phyloP scores from a whole-genome alignment of 1,140 invertebrate genomes.

The Cydia amplana region DNA sequence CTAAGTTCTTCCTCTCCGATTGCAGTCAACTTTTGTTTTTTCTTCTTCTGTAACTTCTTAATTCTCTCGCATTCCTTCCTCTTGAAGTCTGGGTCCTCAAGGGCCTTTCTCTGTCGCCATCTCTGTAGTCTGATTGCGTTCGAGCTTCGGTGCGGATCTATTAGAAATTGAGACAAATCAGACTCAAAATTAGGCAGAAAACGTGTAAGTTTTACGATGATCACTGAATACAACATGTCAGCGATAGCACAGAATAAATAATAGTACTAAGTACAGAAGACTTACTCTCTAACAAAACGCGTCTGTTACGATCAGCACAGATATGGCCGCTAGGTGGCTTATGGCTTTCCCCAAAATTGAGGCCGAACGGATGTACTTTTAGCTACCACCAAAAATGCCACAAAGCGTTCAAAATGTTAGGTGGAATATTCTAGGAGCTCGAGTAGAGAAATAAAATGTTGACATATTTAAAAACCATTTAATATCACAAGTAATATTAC shows the following conservation, averaged over 20 bases:
- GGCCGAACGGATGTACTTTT: no score
- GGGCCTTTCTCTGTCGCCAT: neutral
- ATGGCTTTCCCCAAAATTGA: no score
- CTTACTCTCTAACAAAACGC: no score
- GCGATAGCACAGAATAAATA: no score
- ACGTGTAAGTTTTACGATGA: no score
- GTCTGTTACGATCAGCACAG: no score
- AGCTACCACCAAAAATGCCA: no score
- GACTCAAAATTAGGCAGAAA: no score
- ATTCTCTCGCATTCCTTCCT: neutral
- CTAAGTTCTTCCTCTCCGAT: neutral
- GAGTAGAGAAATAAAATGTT: neutral
- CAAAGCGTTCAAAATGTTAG: no score
- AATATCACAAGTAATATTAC: constrained; percentile 29
- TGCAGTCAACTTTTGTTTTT: neutral
- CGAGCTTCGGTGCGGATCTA: neutral
- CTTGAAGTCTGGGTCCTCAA: neutral
- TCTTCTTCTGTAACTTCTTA: neutral
- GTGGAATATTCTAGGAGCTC: neutral
- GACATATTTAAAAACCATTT: neutral
- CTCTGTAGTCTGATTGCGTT: neutral
- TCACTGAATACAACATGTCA: no score
- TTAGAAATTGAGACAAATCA: neutral
- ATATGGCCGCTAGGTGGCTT: no score
- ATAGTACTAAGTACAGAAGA: no score